Base-by-base conservation (phyloP, 2,888 invertebrate species). In the Sinhomidia bicolor region DNA sequence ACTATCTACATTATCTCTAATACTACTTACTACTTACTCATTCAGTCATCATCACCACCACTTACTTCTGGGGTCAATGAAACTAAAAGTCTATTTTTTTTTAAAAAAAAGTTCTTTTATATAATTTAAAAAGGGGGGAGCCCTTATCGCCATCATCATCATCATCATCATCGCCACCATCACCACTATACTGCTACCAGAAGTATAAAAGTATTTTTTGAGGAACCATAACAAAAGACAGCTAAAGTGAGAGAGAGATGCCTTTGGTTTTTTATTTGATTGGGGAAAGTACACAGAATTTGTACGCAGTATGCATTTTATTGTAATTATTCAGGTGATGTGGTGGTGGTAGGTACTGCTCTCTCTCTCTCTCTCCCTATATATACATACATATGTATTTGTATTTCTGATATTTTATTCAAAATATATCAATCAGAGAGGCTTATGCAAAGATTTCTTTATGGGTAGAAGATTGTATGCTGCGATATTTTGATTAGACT, bases 11-110 rank as follows among this genome's bases (percentile, higher is more conserved):
- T 14, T 47, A 47, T 44, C 44, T 36, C 14, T n/a, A n/a, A n/a
- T n/a, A n/a, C n/a, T n/a, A n/a, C n/a, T n/a, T n/a, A n/a, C n/a
- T n/a, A n/a, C n/a, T n/a, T 20, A 79, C 79, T 79, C 57, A 26
- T 57, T 36, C 65, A 81, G 62, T 47, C 65, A 81, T 81, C 81
- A 81, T 47, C 81, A 60, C 36, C 41, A 54, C 68, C 54, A 85
- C 79, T 36, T 51, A 89, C 85, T 85, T 89, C 89, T 85, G 91
- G 90, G 91, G 91, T 91, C 91, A 91, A 91, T 91, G 91, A 91
- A 91, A 91, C 91, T 86, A 91, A 91, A 90, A 91, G 91, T 91
- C 85, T 83, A 62, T 90, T 88, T 89, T 85, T 78, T 86, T 41
- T 17, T 51, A 82, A 76, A 85, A 82, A 76, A 85, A 88, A 76